Percentiles rank a stretch among this genome's conserved stretches.
These are phyloP conservation scores for Melinaea marsaeus DNA, from an alignment of 2,888 invertebrate genomes.

Conservation along the genomic window DNA sequence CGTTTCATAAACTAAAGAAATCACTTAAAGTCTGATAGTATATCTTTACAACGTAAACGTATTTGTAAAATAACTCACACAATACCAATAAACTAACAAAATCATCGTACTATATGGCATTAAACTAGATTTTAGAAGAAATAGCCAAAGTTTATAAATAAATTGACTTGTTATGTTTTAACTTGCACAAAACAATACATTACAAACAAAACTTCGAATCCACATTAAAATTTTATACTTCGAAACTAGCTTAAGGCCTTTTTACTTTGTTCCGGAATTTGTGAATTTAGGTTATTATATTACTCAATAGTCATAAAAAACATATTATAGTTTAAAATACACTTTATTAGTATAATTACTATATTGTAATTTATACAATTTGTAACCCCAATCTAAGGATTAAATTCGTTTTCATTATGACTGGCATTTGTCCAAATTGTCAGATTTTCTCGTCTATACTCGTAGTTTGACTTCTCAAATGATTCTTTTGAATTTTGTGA, in stretches of 20 bases:
- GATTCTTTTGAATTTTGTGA: no score
- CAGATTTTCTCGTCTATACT: no score
- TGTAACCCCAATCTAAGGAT: no score
- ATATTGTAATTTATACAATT: no score
- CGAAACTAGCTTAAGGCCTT: background rate
- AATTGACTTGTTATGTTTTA: constrained; percentile 20
- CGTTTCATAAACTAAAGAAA: background rate
- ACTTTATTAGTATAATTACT: no score
- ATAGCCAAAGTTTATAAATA: constrained; percentile 21
- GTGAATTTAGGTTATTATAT: no score
- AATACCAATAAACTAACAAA: constrained; percentile 14
- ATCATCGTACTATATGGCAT: background rate
- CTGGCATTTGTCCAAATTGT: no score
- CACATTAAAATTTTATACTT: constrained; percentile 28
- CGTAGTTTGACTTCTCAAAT: no score
- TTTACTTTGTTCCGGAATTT: no score
- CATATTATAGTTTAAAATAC: no score
- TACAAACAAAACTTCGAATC: constrained; percentile 25
- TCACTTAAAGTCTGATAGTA: background rate
- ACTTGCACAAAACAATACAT: constrained; percentile 24
- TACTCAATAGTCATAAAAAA: no score
- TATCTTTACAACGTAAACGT: background rate
- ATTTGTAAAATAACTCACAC: background rate
- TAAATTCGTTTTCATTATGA: no score
- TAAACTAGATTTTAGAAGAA: constrained; percentile 2